Base-by-base conservation (phyloP, 2,113 vertebrate species). In the Bostrychus sinensis region DNA sequence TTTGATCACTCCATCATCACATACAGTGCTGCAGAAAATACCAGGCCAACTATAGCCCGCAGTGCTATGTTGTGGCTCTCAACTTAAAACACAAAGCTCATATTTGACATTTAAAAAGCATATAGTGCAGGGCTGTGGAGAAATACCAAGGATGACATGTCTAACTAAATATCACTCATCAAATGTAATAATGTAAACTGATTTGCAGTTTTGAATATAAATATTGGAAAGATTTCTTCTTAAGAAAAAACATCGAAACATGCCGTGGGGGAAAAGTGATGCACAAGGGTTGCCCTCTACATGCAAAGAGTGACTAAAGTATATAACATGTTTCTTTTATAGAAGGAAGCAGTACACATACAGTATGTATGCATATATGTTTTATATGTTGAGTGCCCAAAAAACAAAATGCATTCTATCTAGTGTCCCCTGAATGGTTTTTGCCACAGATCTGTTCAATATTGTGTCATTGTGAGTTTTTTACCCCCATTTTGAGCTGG, bases 401-500 rank as follows among this genome's bases (percentile, higher is more conserved):
- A 80, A 66, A 68, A 57, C 60, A 70, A 75, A 46, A 60, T 65
- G 77, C 79, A 79, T 78, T 82, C 84, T 80, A 77, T 87, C 82
- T 86, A 86, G 64, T 73, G 56, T 61, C 55, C 70, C 89, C 90
- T 89, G 77, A 82, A 77, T 80, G 71, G 88, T 81, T 77, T 62
- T 71, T 46, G 51, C 51, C 62, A 81, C 80, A 61, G 65, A 81
- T 79, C 64, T 51, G 32, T 78, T 86, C 64, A 60, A 64, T 78
- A 71, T 65, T 74, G 70, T 87, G 86, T 83, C 75, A 78, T 82
- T 68, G 64, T 38, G 50, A 64, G 77, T 82, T 83, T 76, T 48
- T 87, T 82, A 76, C 70, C 63, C 78, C 42, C 56, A 30, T 81
- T 87, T 88, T 83, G 80, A 70, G 64, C 78, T 64, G 16, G 23